Evolutionary conservation across 2,888 invertebrate species (phyloP).

Genomic region (Graphium colonna): DNA sequence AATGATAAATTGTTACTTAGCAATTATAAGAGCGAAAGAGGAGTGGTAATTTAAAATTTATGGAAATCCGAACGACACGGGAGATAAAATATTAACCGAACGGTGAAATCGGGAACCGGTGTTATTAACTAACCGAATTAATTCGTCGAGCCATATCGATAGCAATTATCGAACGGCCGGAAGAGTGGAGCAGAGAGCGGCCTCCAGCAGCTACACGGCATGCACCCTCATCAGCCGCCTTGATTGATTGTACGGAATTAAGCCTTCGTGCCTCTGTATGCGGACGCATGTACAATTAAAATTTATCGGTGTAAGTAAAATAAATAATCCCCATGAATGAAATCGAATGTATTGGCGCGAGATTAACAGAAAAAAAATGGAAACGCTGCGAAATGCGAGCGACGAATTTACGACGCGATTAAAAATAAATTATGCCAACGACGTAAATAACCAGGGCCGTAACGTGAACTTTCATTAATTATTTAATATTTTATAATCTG

Average conservation of each 20-base stretch:
- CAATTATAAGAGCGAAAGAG: conserved; percentile 22
- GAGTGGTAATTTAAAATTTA: conserved; percentile 55
- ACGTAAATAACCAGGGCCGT: no score
- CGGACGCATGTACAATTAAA: conserved; percentile 35
- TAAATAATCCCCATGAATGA: conserved; percentile 16
- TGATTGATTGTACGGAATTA: conserved; percentile 72
- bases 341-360: conserved; percentile 9
- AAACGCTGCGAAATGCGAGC: conserved; percentile 2
- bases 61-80: conserved; percentile 59
- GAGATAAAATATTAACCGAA: conserved; percentile 61
- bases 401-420: conserved; percentile 8
- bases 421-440: conserved; percentile 2
- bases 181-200: conserved; percentile 50
- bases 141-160: conserved; percentile 45
- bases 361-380: conserved; percentile 9
- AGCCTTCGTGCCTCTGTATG: conserved; percentile 47
- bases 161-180: conserved; percentile 47
- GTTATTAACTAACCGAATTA: conserved; percentile 48
- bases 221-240: conserved; percentile 60
- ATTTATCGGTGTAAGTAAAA: conserved; percentile 19
- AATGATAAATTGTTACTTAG: conserved; percentile 18
- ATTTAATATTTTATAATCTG: no score
- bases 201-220: conserved; percentile 42
- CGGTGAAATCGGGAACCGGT: conserved; percentile 43
- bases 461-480: no score